Conservation (phyloP, 2,888 invertebrate species). For the Clistopyga incitator region DNA sequence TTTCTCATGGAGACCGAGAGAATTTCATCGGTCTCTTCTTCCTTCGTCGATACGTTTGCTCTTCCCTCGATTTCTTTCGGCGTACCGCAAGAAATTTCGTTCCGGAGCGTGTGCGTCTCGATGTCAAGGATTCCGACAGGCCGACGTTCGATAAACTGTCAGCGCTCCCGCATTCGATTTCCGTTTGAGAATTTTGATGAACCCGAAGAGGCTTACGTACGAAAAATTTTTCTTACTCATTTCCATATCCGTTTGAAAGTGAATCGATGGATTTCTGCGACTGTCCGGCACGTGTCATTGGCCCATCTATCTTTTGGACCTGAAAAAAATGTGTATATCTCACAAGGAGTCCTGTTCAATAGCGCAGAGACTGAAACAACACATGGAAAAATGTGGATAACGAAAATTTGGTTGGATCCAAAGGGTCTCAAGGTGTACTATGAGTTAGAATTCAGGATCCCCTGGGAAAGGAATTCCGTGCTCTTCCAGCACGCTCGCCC, state of each 20-base stretch:
- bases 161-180: conserved; percentile 29
- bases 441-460: conserved; percentile 55
- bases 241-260: not conserved
- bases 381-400: too few relatives aligned
- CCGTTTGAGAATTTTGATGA: conserved; percentile 67
- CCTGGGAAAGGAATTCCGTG: conserved; percentile 70
- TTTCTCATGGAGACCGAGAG: conserved; percentile 36
- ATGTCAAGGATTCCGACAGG: conserved; percentile 26
- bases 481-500: conserved; percentile 41
- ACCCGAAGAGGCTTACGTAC: conserved; percentile 16
- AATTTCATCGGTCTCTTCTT: conserved; percentile 61
- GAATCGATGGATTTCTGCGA: not conserved
- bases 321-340: not conserved
- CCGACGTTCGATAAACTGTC: conserved; percentile 44
- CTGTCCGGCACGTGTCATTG: not conserved
- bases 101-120: conserved; percentile 19
- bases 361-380: too few relatives aligned
- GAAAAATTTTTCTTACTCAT: not conserved
- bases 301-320: not conserved
- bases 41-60: conserved; percentile 33
- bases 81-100: conserved; percentile 53
- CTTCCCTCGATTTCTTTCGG: conserved; percentile 30
- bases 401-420: too few relatives aligned
- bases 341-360: not conserved
- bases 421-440: too few relatives aligned